Base-by-base conservation (phyloP, 2,888 invertebrate genomes). In the Dasypogon diadema region DNA sequence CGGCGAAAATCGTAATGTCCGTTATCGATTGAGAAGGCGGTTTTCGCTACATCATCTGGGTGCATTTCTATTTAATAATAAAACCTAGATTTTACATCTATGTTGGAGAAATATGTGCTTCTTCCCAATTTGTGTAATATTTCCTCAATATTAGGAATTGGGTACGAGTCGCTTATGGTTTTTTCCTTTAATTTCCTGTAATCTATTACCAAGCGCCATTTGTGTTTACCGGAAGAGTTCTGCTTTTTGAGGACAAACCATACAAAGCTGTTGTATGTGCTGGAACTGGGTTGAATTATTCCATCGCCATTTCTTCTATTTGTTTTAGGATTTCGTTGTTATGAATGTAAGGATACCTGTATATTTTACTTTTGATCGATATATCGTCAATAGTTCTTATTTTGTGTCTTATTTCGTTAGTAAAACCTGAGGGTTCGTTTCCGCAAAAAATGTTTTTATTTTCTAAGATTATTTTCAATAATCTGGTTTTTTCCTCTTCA, bases 111-210 rank as follows among this genome's bases (percentile, higher is more conserved):
- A n/a, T 48, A 48, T 14, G 48, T 48, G 12, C 48, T 48, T 12
- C 48, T 79, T 10, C 81, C 81, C 22, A 82, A 26, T 72, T 80
- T 79, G 26, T 80, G 81, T 21, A 82, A 24, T 68, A 80, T 79
- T 21, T 80, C 80, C 16, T 48, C 77, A 10, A 82, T 79, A 56
- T 80, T 77, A 2, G 79, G 80, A 2, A 79, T 74, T 14, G 80
- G 80, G 72, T 80, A 81, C 24, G 51, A 74, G 70, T 81, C 81
- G 12, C 77, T 77, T 10, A 80, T 77, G 1, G 81, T 80, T 74
- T 77, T 76, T 24, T 79, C 75, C 22, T 79, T 80, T 5, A 78
- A n/a, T 58, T 34, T 51, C 8, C 73, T 26, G 12, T 73, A 73
- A 12, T 73, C 74, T 0, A 60, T 74, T 14, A 75, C 65, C n/a